phyloP scores from a whole-genome alignment of 2,797 vertebrate species.

The Danio jaintianensis region DNA sequence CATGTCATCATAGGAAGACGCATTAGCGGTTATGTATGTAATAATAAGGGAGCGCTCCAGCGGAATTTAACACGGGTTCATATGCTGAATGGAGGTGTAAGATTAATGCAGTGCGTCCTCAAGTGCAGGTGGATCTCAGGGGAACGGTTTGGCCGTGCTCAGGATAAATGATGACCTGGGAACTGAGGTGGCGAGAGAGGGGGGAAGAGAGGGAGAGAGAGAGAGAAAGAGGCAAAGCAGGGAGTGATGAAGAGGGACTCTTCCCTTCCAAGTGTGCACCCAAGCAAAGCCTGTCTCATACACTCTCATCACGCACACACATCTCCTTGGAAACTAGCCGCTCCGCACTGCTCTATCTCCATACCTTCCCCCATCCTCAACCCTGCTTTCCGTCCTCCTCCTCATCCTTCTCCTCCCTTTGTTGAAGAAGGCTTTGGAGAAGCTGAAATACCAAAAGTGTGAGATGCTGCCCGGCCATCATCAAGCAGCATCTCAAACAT shows the following conservation, averaged over 20 bases:
- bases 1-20: constrained; percentile 1
- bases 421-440: constrained; percentile 44
- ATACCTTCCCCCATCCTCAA: constrained; percentile 47
- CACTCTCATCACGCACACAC: constrained; percentile 75
- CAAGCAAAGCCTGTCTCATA: constrained; percentile 78
- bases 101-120: constrained; percentile 46
- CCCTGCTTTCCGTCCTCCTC: constrained; percentile 36
- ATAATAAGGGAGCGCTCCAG: constrained; percentile 29
- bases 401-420: constrained; percentile 31
- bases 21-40: constrained; percentile 27
- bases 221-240: constrained; percentile 53
- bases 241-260: constrained; percentile 57
- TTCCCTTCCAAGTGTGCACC: constrained; percentile 66
- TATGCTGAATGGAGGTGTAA: constrained; percentile 39
- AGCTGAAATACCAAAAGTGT: constrained; percentile 21
- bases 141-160: constrained; percentile 50
- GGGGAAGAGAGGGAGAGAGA: constrained; percentile 22
- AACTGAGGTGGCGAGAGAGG: constrained; percentile 25
- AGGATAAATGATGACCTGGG: constrained; percentile 52
- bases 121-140: constrained; percentile 28
- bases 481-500: constrained; percentile 2
- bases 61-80: constrained; percentile 35
- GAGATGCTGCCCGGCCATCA: constrained; percentile 16
- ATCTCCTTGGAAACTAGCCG: constrained; percentile 63
- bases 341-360: constrained; percentile 50